Evolutionary conservation across 2,113 vertebrate genomes (phyloP), one percentile per base, ranked within the genome.

Genomic region (Bos indicus): DNA sequence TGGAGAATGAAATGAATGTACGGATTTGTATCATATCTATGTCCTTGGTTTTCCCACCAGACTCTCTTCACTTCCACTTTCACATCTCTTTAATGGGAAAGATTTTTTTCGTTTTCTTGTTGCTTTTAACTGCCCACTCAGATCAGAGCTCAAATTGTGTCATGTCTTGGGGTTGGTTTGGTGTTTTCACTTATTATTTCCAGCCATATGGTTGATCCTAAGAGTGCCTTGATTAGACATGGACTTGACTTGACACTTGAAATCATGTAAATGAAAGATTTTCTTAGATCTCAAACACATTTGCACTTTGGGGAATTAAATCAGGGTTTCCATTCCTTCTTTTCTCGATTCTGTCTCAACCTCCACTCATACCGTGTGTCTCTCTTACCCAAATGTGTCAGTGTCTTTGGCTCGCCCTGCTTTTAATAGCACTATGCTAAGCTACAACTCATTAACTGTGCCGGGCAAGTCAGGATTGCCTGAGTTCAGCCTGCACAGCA

Each of bases 341-440:
- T 56, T 62, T 88, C 83, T 91, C 33, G 3, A 19, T 78, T 86
- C 87, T 51, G 43, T 57, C 91, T 92, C 82, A 78, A 1, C 62
- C 64, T 94, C 51, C 28, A 26, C 85, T 92, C 25, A 56, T 92
- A 60, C 40, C n/a, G 33, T 51, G 81, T 16, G 1, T 91, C 85
- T 96, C 78, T 83, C 80, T 84, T 96, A 51, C 57, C 78, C 78
- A 19, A 46, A 23, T 26, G 51, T 97, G 84, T 74, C 93, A 48
- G 1, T 81, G 57, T 94, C 94, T 80, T 56, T 78, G 80, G 51
- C 82, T 59, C 15, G 26, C 83, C 60, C 57, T 90, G 85, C 85
- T 88, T 98, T 97, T 94, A 96, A 91, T 88, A 94, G 52, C 60
- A 64, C 91, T 30, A 1, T 74, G 48, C 92, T 92, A 56, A 90